Percentiles rank a stretch among this genome's conserved stretches.
phyloP scores from a whole-genome alignment of 2,888 invertebrate species.

The Pyrocoelia pectoralis region DNA sequence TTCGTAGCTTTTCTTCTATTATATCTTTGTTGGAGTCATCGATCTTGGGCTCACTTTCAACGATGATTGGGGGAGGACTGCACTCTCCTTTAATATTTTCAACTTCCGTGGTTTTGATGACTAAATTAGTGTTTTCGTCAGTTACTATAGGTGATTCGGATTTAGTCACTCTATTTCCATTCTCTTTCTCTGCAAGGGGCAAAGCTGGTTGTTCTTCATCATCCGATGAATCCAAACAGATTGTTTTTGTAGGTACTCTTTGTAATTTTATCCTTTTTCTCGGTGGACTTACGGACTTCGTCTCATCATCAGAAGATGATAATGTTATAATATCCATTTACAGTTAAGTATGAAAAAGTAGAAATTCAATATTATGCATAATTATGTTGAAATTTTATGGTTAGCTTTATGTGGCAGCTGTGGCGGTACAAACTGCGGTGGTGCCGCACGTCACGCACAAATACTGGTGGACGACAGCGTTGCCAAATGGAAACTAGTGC shows the following conservation, averaged over 20 bases:
- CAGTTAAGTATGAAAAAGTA: too few species aligned
- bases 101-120: background rate
- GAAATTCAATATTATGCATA: too few species aligned
- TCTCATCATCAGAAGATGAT: constrained; percentile 12
- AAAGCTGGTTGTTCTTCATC: background rate
- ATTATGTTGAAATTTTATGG: too few species aligned
- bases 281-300: background rate
- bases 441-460: too few species aligned
- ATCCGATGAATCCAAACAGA: background rate
- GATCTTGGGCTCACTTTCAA: background rate
- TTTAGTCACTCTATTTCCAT: background rate
- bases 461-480: too few species aligned
- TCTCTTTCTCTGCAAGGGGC: background rate
- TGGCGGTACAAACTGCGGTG: too few species aligned
- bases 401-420: too few species aligned
- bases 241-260: background rate
- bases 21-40: background rate
- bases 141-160: background rate
- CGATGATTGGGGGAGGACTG: background rate
- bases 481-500: too few species aligned
- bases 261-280: constrained; percentile 2
- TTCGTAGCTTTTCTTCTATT: background rate
- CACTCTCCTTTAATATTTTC: background rate
- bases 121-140: background rate
- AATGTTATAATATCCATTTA: constrained; percentile 5